Percentiles rank a stretch among this genome's conserved stretches.
Evolutionary conservation across 2,797 vertebrate genomes (phyloP).

Genomic region (Rhincodon typus): DNA sequence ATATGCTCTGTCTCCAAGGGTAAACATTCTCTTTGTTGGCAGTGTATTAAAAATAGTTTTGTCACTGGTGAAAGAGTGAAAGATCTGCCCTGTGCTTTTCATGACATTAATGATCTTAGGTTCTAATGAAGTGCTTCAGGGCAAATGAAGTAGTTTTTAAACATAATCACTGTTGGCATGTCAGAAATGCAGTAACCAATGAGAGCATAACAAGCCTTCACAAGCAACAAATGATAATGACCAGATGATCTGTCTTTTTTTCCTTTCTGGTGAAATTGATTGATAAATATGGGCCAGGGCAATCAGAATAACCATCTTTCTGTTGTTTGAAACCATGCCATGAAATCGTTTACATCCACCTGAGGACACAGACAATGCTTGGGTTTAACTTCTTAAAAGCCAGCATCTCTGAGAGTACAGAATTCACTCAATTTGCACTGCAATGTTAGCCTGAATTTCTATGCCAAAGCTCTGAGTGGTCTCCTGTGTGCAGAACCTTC

Average conservation of each 20-base stretch:
- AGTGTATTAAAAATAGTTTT: not conserved
- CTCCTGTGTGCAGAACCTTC: too few relatives aligned
- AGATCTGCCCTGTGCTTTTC: not conserved
- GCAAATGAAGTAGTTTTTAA: not conserved
- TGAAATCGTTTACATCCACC: not conserved
- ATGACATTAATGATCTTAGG: not conserved
- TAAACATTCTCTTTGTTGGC: not conserved
- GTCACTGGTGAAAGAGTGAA: too few relatives aligned
- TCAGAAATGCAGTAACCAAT: not conserved
- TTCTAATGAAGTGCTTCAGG: not conserved
- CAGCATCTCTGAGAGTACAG: not conserved
- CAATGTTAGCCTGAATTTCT: not conserved
- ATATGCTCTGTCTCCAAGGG: not conserved
- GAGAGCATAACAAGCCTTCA: not conserved
- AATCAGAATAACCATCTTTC: not conserved
- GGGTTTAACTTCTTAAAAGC: not conserved
- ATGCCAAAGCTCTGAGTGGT: not conserved
- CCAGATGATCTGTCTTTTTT: not conserved
- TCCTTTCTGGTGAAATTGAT: not conserved
- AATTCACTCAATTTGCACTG: not conserved
- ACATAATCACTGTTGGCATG: not conserved
- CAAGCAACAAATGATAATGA: not conserved
- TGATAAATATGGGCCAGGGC: not conserved
- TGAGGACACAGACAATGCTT: not conserved
- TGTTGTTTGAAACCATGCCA: not conserved